Conservation (phyloP, 2,113 vertebrate species). For the Clinocottus analis region DNA sequence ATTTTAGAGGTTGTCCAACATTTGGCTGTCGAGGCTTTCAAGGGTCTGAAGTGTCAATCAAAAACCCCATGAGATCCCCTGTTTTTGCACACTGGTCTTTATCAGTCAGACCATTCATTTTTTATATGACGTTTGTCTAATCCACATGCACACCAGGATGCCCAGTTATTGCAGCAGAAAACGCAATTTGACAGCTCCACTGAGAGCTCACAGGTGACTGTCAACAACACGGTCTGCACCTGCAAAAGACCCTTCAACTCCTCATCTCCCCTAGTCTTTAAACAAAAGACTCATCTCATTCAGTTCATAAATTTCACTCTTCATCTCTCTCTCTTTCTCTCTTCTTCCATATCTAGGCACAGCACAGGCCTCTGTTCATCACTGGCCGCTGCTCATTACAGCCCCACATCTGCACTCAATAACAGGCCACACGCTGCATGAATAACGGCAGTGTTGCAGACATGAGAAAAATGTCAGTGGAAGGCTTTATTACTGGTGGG, state of each 20-base stretch:
- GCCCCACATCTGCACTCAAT: conserved; percentile 83
- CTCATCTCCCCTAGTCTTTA: neutral
- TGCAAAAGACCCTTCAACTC: conserved; percentile 47
- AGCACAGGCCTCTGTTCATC: conserved; percentile 74
- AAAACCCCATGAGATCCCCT: neutral
- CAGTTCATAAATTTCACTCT: conserved; percentile 39
- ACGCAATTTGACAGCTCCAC: conserved; percentile 13
- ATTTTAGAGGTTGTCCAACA: neutral
- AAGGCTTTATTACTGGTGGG: conserved; percentile 76
- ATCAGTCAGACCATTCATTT: neutral
- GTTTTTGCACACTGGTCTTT: neutral
- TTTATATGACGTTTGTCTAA: neutral
- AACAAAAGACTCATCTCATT: conserved; percentile 54
- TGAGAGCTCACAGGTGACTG: conserved; percentile 56
- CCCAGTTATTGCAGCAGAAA: neutral
- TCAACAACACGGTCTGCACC: conserved; percentile 64
- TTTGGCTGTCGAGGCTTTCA: neutral
- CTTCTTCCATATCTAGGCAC: conserved; percentile 47
- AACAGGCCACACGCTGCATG: conserved; percentile 75
- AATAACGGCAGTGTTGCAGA: conserved; percentile 81
- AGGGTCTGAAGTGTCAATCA: neutral
- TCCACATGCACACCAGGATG: neutral
- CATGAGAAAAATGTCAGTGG: conserved; percentile 78
- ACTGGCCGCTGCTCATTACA: conserved; percentile 74
- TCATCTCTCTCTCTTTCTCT: conserved; percentile 44